phyloP scores from a whole-genome alignment of 1,140 invertebrate genomes.

The Drosophila navojoa region DNA sequence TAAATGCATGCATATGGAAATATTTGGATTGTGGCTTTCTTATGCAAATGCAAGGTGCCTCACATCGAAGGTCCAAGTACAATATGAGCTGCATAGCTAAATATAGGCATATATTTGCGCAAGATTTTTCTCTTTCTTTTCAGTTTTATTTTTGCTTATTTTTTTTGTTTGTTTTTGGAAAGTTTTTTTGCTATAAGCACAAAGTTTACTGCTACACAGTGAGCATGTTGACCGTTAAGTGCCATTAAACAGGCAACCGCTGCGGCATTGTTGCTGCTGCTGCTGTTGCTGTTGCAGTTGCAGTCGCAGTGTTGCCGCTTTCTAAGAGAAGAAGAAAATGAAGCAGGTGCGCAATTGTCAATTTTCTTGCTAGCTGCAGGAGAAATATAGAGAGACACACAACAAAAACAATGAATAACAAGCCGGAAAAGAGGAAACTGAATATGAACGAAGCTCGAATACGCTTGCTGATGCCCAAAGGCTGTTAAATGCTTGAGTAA shows the following conservation, averaged over 20 bases:
- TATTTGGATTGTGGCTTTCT: conserved; percentile 26
- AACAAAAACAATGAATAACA: conserved; percentile 74
- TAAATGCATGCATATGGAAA: not conserved
- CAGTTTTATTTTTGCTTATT: conserved; percentile 14
- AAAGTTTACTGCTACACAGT: conserved; percentile 79
- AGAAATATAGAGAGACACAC: conserved; percentile 34
- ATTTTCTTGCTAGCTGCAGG: conserved; percentile 64
- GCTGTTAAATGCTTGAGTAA: not conserved
- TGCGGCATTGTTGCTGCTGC: conserved; percentile 60
- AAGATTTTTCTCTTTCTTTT: conserved; percentile 14
- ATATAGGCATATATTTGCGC: conserved; percentile 31
- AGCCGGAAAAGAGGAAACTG: conserved; percentile 23
- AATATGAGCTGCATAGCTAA: conserved; percentile 22
- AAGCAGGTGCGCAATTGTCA: conserved; percentile 81
- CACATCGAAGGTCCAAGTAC: conserved; percentile 5
- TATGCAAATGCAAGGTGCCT: conserved; percentile 63
- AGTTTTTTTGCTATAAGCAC: conserved; percentile 52
- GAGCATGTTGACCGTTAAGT: conserved; percentile 79
- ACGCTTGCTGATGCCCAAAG: conserved; percentile 1
- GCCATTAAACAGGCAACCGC: conserved; percentile 77
- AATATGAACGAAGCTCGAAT: conserved; percentile 35
- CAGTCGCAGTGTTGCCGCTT: conserved; percentile 40
- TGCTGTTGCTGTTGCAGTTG: conserved; percentile 24
- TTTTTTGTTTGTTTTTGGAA: no score
- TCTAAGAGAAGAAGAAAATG: conserved; percentile 66